These are phyloP conservation scores for Lissonota sp. DNA, from an alignment of 2,888 invertebrate genomes.

Conservation along the genomic window DNA sequence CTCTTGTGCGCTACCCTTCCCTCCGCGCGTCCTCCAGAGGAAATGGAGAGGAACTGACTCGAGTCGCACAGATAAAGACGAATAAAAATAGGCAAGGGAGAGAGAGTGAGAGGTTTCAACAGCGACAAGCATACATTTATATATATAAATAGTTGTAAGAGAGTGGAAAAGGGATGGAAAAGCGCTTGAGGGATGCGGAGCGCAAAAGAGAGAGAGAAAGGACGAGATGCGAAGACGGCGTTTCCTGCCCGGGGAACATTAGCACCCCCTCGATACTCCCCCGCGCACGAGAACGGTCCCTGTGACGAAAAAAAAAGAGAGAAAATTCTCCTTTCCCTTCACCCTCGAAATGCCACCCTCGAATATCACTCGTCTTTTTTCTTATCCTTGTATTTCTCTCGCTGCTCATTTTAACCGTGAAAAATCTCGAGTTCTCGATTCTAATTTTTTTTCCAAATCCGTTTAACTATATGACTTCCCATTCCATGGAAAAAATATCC, in stretches of 20 bases:
- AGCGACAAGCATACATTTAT: neutral
- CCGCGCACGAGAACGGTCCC: constrained; percentile 64
- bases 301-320: constrained; percentile 63
- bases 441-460: neutral
- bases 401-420: constrained; percentile 30
- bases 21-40: constrained; percentile 80
- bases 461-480: no score
- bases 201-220: constrained; percentile 75
- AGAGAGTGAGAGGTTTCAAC: constrained; percentile 68
- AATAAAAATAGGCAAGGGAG: constrained; percentile 82
- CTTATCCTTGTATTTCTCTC: constrained; percentile 50
- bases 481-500: no score
- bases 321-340: constrained; percentile 51
- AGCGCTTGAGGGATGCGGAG: constrained; percentile 21
- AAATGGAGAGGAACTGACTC: constrained; percentile 84
- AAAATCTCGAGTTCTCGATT: constrained; percentile 54
- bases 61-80: constrained; percentile 83
- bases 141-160: constrained; percentile 19
- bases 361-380: constrained; percentile 60
- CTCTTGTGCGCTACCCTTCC: constrained; percentile 51
- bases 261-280: constrained; percentile 81
- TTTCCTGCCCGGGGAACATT: constrained; percentile 83
- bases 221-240: constrained; percentile 82
- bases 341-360: constrained; percentile 45
- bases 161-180: constrained; percentile 46